A percentile compares a stretch with the other conserved stretches of the same genome.
These are phyloP conservation scores for Phlogophora meticulosa DNA, from an alignment of 2,888 invertebrate genomes.

Conservation along the genomic window DNA sequence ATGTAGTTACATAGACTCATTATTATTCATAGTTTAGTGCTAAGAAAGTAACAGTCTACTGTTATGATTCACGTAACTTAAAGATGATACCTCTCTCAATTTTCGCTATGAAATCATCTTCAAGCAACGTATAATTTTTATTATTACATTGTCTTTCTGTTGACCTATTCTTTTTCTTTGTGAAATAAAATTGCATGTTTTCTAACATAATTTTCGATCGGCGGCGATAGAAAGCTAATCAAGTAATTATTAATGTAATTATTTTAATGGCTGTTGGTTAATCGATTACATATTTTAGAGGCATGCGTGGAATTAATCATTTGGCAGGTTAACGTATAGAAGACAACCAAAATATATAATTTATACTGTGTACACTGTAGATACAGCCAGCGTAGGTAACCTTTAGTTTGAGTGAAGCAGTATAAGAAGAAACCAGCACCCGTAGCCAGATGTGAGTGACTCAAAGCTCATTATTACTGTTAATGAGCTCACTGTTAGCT, in stretches of 20 bases:
- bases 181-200: constrained; percentile 44
- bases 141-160: constrained; percentile 29
- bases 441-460: constrained; percentile 3
- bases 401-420: neutral
- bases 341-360: constrained; percentile 4
- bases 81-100: constrained; percentile 53
- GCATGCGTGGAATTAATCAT: constrained; percentile 1
- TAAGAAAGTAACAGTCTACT: constrained; percentile 64
- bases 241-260: constrained; percentile 45
- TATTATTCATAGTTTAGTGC: constrained; percentile 62
- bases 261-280: constrained; percentile 44
- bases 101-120: constrained; percentile 51
- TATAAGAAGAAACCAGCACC: neutral
- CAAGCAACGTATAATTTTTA: constrained; percentile 49
- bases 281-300: constrained; percentile 41
- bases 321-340: neutral
- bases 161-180: constrained; percentile 37
- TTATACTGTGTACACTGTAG: neutral
- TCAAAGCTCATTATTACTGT: constrained; percentile 10
- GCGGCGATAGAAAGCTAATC: constrained; percentile 48
- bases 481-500: neutral
- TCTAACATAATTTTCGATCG: constrained; percentile 31
- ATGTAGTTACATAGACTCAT: constrained; percentile 56
- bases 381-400: neutral
- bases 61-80: constrained; percentile 63